Evolutionary conservation across 2,797 vertebrate genomes (phyloP).

Genomic region (Xenopus petersii): DNA sequence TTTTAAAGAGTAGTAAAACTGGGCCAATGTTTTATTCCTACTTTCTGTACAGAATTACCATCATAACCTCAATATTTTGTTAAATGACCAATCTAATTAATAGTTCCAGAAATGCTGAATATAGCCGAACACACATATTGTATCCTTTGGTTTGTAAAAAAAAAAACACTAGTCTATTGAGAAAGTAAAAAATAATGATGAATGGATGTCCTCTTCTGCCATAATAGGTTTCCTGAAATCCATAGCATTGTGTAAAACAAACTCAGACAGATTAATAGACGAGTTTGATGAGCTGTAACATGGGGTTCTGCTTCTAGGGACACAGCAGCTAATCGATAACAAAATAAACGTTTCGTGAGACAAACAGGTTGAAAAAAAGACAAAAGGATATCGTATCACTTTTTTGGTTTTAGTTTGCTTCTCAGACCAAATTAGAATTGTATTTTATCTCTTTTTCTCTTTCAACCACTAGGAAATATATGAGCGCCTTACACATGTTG

Average conservation of each 20-base stretch:
- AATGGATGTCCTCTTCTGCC: conserved; percentile 15
- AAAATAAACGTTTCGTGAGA: conserved; percentile 25
- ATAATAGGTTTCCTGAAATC: conserved; percentile 6
- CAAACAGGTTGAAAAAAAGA: neutral
- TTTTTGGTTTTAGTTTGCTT: no score
- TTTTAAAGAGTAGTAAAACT: no score
- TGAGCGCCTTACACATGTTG: no score
- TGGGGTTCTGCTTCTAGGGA: neutral
- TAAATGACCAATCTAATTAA: no score
- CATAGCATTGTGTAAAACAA: neutral
- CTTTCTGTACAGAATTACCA: no score
- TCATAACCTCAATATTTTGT: neutral
- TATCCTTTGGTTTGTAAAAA: conserved; percentile 24
- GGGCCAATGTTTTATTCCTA: no score
- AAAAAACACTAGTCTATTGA: conserved; percentile 6
- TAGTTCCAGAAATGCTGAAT: neutral
- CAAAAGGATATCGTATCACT: neutral
- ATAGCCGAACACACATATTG: neutral
- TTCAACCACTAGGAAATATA: no score
- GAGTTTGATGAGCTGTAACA: neutral
- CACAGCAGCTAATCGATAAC: conserved; percentile 26
- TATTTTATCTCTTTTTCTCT: no score
- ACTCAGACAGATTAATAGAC: conserved; percentile 15
- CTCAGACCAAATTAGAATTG: no score
- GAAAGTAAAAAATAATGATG: conserved; percentile 23